Conservation (phyloP, 1,140 invertebrate species). For the Listronotus oregonensis region DNA sequence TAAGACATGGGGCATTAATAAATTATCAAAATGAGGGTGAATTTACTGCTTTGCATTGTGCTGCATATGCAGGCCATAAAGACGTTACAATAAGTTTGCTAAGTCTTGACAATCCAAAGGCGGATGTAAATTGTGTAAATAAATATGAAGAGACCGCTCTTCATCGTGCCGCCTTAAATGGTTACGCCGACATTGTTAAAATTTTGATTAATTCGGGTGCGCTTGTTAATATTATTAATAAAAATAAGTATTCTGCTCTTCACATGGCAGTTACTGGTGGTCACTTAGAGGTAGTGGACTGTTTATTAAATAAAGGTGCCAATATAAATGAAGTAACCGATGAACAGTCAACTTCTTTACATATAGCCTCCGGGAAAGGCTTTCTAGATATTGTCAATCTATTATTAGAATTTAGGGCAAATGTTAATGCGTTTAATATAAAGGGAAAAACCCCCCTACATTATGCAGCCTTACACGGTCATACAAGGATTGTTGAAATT, state of each 20-base stretch:
- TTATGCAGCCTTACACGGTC: not conserved
- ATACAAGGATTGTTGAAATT: not conserved
- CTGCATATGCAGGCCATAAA: not conserved
- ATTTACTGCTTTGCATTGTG: conserved; percentile 7
- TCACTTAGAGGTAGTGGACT: conserved; percentile 25
- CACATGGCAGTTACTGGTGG: conserved; percentile 31
- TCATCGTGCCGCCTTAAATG: too few species aligned
- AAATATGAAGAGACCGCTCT: too few species aligned
- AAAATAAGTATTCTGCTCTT: not conserved
- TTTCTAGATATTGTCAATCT: conserved; percentile 28
- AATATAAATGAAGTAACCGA: conserved; percentile 10
- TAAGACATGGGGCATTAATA: not conserved
- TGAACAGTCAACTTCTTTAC: conserved; percentile 19
- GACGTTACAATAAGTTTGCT: not conserved
- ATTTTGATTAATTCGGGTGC: not conserved
- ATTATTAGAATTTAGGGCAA: conserved; percentile 26
- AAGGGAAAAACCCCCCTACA: not conserved
- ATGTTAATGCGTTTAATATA: conserved; percentile 32
- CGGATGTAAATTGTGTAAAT: too few species aligned
- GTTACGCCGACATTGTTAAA: not conserved
- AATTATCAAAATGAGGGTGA: not conserved
- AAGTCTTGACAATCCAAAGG: too few species aligned
- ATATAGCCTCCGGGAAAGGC: conserved; percentile 30
- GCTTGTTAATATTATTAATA: not conserved
- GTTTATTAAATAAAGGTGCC: conserved; percentile 26